Percentiles rank a stretch among this genome's conserved stretches.
Evolutionary conservation across 2,888 invertebrate species (phyloP).

Genomic region (Drosophila basisetae): DNA sequence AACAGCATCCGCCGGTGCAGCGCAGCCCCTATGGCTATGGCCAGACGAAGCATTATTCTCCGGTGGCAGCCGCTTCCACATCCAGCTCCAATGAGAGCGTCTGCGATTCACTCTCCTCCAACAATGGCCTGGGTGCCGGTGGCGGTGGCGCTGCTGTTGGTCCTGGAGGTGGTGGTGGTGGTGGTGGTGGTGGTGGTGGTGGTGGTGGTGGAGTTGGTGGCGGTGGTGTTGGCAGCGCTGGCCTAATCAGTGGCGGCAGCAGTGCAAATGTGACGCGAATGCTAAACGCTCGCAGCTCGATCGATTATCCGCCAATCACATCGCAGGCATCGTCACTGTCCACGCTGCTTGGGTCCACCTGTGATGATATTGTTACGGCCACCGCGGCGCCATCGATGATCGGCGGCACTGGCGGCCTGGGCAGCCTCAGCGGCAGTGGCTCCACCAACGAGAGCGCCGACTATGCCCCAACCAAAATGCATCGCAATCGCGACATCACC

Average conservation of each 20-base stretch:
- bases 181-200: conserved; percentile 45
- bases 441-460: conserved; percentile 69
- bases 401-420: conserved; percentile 63
- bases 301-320: conserved; percentile 82
- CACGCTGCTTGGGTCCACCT: conserved; percentile 78
- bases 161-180: conserved; percentile 39
- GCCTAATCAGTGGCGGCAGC: conserved; percentile 32
- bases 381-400: conserved; percentile 81
- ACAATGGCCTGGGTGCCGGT: conserved; percentile 85
- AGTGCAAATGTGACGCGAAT: conserved; percentile 64
- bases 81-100: conserved; percentile 95
- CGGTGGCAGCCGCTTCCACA: conserved; percentile 86
- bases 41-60: conserved; percentile 83
- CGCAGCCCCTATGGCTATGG: conserved; percentile 81
- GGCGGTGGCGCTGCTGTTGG: conserved; percentile 81
- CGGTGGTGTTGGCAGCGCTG: conserved; percentile 13
- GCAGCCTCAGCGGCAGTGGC: conserved; percentile 62
- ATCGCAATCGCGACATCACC: conserved; percentile 86
- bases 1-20: conserved; percentile 80
- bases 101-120: conserved; percentile 89
- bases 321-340: conserved; percentile 82
- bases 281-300: conserved; percentile 73
- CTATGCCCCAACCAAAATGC: conserved; percentile 87
- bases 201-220: conserved; percentile 30
- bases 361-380: conserved; percentile 83